Conservation (phyloP, 2,797 vertebrate genomes). For the Pachyuromys duprasi region DNA sequence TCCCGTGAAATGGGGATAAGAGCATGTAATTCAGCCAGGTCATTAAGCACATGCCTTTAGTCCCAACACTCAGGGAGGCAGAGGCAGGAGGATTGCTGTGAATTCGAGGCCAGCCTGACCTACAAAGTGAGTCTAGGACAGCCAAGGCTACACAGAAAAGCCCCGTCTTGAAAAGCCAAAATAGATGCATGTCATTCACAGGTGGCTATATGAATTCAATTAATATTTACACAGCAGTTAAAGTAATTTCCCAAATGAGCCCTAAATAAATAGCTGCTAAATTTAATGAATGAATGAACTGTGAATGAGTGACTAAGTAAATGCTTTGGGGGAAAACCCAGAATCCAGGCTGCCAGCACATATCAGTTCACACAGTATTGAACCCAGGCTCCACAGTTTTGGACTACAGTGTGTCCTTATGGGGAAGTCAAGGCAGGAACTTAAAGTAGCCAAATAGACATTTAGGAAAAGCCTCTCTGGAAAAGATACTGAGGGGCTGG, state of each 20-base stretch:
- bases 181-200: neutral
- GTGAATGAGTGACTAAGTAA: neutral
- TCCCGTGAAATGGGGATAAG: neutral
- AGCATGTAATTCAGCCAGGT: neutral
- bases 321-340: accelerated
- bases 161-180: too few relatives aligned
- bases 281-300: neutral
- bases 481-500: neutral
- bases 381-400: neutral
- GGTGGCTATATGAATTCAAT: accelerated
- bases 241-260: neutral
- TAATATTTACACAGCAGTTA: neutral
- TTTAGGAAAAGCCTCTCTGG: neutral
- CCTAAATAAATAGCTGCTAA: neutral
- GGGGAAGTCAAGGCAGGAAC: neutral
- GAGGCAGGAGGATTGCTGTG: too few relatives aligned
- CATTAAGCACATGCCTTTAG: too few relatives aligned
- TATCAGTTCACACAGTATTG: neutral
- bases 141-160: too few relatives aligned
- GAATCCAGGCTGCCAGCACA: accelerated
- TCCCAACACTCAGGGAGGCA: too few relatives aligned
- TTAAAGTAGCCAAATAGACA: neutral
- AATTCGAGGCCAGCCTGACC: too few relatives aligned
- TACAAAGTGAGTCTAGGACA: too few relatives aligned
- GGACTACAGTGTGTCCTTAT: too few relatives aligned